Percentiles rank a stretch among this genome's conserved stretches.
Conservation (phyloP, 2,797 vertebrate species). For the Sebastes vulpes region DNA sequence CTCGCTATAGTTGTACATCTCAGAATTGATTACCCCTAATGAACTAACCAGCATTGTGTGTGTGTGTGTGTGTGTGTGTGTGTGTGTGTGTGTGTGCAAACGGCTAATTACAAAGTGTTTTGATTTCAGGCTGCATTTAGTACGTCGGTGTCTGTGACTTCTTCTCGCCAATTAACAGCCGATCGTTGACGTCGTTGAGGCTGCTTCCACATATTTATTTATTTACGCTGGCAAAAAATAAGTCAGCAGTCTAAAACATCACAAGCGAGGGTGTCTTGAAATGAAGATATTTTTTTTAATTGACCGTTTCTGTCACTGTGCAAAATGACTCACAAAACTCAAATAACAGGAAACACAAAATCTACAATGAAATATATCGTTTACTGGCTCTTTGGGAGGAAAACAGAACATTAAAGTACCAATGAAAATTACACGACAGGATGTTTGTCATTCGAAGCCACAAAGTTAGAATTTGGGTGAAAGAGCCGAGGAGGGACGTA, state of each 20-base stretch:
- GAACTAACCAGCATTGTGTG: not conserved
- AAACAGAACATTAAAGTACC: no score
- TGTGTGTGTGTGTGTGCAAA: not conserved
- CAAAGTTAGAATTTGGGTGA: fast-evolving
- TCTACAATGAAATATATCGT: no score
- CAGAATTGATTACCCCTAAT: constrained; percentile 11
- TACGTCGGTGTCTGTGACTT: not conserved
- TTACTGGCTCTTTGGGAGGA: no score
- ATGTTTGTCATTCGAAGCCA: no score
- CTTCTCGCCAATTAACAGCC: not conserved
- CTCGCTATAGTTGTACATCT: not conserved
- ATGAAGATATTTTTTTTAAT: not conserved
- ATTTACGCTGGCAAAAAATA: no score
- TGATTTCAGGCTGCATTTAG: not conserved
- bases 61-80: not conserved
- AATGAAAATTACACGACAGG: no score
- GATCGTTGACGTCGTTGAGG: not conserved
- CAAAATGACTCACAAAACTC: no score
- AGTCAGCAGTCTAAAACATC: no score
- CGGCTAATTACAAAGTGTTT: not conserved
- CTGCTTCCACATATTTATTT: not conserved
- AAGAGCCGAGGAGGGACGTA: no score
- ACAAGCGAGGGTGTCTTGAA: no score
- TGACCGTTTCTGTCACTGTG: not conserved
- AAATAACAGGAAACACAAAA: no score